Evolutionary conservation across 2,888 invertebrate genomes (phyloP).

Genomic region (Apamea anceps): DNA sequence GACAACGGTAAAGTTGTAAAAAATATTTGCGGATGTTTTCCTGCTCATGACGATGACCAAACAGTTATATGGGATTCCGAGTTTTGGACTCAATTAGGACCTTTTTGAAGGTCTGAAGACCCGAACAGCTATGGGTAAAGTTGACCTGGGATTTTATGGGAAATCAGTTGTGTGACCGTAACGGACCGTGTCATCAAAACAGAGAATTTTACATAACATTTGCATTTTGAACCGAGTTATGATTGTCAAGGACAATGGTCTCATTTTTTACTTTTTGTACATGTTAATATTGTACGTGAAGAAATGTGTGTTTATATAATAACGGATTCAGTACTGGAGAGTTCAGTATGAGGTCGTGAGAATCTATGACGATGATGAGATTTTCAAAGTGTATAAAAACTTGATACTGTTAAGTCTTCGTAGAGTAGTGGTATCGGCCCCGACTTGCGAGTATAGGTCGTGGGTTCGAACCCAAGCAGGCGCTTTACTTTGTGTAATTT

Average conservation of each 20-base stretch:
- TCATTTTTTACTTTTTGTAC: slow-evolving; percentile 19
- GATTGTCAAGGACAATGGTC: slow-evolving; percentile 56
- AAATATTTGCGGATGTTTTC: slow-evolving; percentile 64
- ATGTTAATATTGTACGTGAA: neutral
- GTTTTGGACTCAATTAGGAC: slow-evolving; percentile 33
- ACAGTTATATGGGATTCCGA: slow-evolving; percentile 69
- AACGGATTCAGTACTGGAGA: slow-evolving; percentile 11
- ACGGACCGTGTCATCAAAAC: slow-evolving; percentile 69
- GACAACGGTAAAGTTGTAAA: slow-evolving; percentile 56
- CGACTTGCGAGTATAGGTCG: neutral
- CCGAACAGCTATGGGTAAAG: slow-evolving; percentile 60
- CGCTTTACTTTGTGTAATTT: neutral
- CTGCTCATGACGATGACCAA: slow-evolving; percentile 53
- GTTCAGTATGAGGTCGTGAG: slow-evolving; percentile 9
- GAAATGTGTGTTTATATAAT: slow-evolving; percentile 13
- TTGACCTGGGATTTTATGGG: slow-evolving; percentile 72
- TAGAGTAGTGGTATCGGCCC: neutral
- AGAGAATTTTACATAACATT: slow-evolving; percentile 70
- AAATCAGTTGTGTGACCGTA: slow-evolving; percentile 75
- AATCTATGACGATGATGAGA: neutral
- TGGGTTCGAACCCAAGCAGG: neutral
- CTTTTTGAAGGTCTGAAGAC: slow-evolving; percentile 41
- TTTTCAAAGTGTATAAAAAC: neutral
- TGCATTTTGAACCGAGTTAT: slow-evolving; percentile 54
- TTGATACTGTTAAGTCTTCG: neutral